These are phyloP conservation scores for Ranitomeya variabilis DNA, from an alignment of 2,113 vertebrate genomes.

Conservation along the genomic window DNA sequence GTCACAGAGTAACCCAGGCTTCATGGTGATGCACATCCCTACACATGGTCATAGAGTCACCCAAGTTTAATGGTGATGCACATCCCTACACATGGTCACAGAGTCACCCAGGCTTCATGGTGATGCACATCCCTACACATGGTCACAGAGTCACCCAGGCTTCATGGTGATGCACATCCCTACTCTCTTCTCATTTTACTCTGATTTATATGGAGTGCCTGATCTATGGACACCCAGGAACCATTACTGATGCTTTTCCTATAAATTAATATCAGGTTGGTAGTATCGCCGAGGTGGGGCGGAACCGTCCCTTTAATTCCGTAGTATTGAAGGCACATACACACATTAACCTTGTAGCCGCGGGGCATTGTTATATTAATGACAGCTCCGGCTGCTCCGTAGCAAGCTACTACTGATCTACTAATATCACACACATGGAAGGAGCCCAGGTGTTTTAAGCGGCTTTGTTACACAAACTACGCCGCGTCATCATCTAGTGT, in stretches of 20 bases:
- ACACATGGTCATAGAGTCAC: no score
- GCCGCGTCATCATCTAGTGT: constrained; percentile 8
- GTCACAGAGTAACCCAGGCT: no score
- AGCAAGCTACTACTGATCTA: background rate
- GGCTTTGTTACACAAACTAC: constrained; percentile 7
- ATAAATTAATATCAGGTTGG: background rate
- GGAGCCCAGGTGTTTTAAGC: constrained; percentile 33
- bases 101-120: background rate
- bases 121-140: no score
- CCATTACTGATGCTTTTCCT: background rate
- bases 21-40: no score
- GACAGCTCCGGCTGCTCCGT: constrained; percentile 3
- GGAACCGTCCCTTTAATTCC: background rate
- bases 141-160: background rate
- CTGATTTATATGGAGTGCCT: background rate
- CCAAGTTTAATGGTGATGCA: no score
- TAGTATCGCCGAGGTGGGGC: background rate
- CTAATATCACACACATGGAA: constrained; percentile 16
- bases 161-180: background rate
- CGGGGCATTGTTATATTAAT: constrained; percentile 13
- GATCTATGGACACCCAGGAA: background rate
- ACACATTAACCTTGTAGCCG: constrained; percentile 1
- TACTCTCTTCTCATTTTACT: background rate
- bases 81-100: no score
- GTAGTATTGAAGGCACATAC: background rate